A percentile compares a stretch with the other conserved stretches of the same genome.
phyloP scores from a whole-genome alignment of 2,888 invertebrate species.

The Zaprionus bogoriensis region DNA sequence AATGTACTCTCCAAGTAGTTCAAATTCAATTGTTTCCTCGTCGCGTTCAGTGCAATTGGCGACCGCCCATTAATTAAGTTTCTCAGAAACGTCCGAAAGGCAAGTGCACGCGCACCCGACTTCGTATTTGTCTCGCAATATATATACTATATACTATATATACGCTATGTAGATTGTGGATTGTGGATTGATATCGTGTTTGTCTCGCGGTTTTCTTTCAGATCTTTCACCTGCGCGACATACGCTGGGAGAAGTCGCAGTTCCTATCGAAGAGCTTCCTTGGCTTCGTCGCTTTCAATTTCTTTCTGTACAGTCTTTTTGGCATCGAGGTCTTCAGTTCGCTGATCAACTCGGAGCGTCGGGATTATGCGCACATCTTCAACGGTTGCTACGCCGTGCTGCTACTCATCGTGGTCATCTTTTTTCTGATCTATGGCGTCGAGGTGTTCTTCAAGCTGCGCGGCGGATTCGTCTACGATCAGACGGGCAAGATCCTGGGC shows the following conservation, averaged over 20 bases:
- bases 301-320: conserved; percentile 93
- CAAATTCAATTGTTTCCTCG: conserved; percentile 42
- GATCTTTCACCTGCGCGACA: conserved; percentile 94
- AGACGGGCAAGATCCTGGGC: conserved; percentile 86
- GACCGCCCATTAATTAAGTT: conserved; percentile 54
- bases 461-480: conserved; percentile 91
- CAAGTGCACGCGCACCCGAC: conserved; percentile 31
- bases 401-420: conserved; percentile 93
- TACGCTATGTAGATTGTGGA: too few relatives aligned
- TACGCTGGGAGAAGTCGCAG: conserved; percentile 93
- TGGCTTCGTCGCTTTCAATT: conserved; percentile 94
- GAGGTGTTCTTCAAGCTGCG: conserved; percentile 97
- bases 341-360: conserved; percentile 78
- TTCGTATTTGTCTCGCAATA: neutral
- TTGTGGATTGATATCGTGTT: neutral
- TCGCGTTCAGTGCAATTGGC: conserved; percentile 30
- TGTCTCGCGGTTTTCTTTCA: conserved; percentile 79
- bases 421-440: conserved; percentile 96
- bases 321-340: conserved; percentile 86
- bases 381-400: conserved; percentile 96
- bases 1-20: neutral
- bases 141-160: neutral
- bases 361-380: conserved; percentile 91
- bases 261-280: conserved; percentile 96
- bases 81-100: conserved; percentile 24